phyloP scores from a whole-genome alignment of 2,113 vertebrate genomes.

The Anseranas semipalmata region DNA sequence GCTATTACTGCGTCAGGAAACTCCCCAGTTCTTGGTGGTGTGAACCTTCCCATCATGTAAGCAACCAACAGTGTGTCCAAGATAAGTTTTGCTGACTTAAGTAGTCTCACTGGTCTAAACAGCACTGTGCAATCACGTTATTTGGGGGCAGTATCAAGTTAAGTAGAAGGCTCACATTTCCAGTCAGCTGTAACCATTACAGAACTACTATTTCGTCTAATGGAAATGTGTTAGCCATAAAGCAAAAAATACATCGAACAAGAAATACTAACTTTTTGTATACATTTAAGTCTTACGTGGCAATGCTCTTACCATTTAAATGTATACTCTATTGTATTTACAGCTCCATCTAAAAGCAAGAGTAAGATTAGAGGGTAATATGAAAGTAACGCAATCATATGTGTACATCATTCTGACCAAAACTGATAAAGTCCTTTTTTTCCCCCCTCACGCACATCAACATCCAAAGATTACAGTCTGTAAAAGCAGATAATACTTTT shows the following conservation, averaged over 20 bases:
- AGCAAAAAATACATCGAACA: not conserved
- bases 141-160: not conserved
- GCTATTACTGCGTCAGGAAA: not conserved
- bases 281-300: not conserved
- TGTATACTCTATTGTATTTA: not conserved
- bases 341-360: not conserved
- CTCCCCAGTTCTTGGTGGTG: not conserved
- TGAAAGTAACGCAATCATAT: not conserved
- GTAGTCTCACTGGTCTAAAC: not conserved
- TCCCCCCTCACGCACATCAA: not conserved
- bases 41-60: not conserved
- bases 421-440: not conserved
- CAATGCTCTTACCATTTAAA: not conserved
- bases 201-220: not conserved
- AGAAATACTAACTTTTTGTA: not conserved
- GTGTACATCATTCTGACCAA: not conserved
- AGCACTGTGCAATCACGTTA: not conserved
- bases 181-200: not conserved
- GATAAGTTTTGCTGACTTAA: not conserved
- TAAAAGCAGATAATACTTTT: not conserved
- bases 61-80: not conserved
- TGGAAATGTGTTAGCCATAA: not conserved
- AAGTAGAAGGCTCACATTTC: not conserved
- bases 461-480: not conserved
- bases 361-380: not conserved